These are phyloP conservation scores for Choloepus hoffmanni DNA, from an alignment of 2,113 vertebrate species.

Conservation along the genomic window DNA sequence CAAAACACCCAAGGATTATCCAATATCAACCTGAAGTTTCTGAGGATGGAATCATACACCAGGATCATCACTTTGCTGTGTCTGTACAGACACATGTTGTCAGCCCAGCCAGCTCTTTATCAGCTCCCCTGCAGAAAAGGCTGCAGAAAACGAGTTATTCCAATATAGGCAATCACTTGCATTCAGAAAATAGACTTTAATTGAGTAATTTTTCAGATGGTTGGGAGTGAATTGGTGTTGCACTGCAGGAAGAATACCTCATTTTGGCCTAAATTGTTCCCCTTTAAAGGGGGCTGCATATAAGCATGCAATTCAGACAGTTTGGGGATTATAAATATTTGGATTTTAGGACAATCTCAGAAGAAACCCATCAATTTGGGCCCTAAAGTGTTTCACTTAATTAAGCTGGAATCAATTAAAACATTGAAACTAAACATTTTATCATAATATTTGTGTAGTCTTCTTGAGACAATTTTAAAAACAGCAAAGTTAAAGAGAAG, in stretches of 20 bases:
- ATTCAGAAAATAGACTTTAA: slow-evolving; percentile 66
- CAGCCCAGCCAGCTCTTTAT: slow-evolving; percentile 59
- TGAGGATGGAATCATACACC: background rate
- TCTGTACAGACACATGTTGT: slow-evolving; percentile 40
- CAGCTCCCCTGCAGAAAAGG: slow-evolving; percentile 53
- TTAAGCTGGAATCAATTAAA: slow-evolving; percentile 40
- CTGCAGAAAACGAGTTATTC: background rate
- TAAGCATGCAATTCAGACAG: background rate
- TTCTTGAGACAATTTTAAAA: slow-evolving; percentile 73
- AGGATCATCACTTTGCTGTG: background rate
- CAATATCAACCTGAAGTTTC: slow-evolving; percentile 22
- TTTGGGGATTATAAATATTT: slow-evolving; percentile 46
- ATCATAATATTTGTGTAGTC: slow-evolving; percentile 38
- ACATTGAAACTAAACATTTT: background rate
- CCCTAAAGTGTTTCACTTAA: slow-evolving; percentile 2
- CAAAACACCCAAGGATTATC: background rate
- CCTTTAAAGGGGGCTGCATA: background rate
- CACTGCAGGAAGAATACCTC: slow-evolving; percentile 47
- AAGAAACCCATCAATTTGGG: background rate
- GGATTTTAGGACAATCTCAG: background rate
- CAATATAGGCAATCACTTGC: background rate
- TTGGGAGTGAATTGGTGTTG: slow-evolving; percentile 45
- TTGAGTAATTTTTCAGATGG: slow-evolving; percentile 66
- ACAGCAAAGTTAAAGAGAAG: background rate
- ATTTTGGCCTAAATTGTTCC: slow-evolving; percentile 24